Conservation (phyloP, 23 tunicate species). For the Trididemnum clinides region DNA sequence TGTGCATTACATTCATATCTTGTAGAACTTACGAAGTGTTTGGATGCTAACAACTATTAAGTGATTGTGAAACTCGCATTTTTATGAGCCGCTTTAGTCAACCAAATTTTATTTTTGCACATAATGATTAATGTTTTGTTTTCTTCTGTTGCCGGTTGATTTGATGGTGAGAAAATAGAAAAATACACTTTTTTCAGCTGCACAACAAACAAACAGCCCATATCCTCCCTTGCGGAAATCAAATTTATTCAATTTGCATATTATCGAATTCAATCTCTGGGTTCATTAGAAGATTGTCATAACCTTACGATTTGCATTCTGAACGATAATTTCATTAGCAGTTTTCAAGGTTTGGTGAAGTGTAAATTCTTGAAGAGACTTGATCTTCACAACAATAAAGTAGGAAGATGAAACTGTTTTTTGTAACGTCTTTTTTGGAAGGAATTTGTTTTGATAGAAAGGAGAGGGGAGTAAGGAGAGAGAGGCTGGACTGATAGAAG, state of each 20-base stretch:
- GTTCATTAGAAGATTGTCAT: constrained; percentile 68
- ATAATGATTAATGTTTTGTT: no score
- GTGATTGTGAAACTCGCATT: no score
- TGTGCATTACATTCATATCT: no score
- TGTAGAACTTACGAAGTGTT: no score
- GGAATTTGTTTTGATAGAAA: no score
- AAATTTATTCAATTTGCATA: constrained; percentile 54
- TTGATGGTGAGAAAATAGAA: no score
- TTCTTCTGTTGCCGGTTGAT: no score
- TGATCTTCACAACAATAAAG: constrained; percentile 92
- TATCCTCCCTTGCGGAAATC: constrained; percentile 48
- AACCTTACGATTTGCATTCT: constrained; percentile 73
- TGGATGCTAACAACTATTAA: no score
- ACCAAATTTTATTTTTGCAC: no score
- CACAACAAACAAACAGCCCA: not conserved
- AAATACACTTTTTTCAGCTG: not conserved
- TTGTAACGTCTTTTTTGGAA: not conserved
- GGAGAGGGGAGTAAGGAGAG: no score
- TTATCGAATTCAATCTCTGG: constrained; percentile 56
- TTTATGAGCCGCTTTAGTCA: no score
- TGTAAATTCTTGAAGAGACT: constrained; percentile 59
- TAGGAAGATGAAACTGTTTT: not conserved
- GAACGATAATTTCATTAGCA: constrained; percentile 61
- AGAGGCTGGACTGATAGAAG: no score
- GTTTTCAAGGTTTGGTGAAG: constrained; percentile 59